A percentile compares a stretch with the other conserved stretches of the same genome.
phyloP scores from a whole-genome alignment of 2,113 vertebrate species.

The Atlantisia rogersi region DNA sequence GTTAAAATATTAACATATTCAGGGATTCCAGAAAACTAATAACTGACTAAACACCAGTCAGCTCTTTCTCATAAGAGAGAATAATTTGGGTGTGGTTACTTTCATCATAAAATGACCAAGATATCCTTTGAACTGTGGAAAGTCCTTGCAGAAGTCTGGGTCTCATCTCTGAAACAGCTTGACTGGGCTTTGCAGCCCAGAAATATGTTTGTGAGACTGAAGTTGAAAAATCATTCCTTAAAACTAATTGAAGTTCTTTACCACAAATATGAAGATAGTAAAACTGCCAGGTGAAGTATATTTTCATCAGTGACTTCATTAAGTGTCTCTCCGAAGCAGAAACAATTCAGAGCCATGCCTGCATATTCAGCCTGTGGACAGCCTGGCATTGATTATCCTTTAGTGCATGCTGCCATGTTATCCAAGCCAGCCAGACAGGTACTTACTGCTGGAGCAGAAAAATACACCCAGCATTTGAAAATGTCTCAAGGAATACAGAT shows the following conservation, averaged over 20 bases:
- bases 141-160: neutral
- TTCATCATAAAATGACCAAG: neutral
- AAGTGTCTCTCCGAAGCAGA: neutral
- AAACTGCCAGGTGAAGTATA: neutral
- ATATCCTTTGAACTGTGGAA: neutral
- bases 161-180: neutral
- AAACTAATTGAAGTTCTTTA: neutral
- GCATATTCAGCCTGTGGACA: neutral
- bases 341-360: neutral
- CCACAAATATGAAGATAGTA: neutral
- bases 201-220: neutral
- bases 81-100: neutral
- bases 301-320: neutral
- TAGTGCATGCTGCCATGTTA: neutral
- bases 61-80: neutral
- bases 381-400: neutral
- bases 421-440: neutral
- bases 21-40: neutral
- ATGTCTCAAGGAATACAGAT: neutral
- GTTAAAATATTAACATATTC: neutral
- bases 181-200: neutral
- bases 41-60: neutral
- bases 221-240: neutral
- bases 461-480: neutral
- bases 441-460: neutral